Evolutionary conservation across 30 jellyfish, hydroid and myxozoan species (phyloP), one percentile per base, ranked within the genome.

Genomic region (Cassiopea andromeda): DNA sequence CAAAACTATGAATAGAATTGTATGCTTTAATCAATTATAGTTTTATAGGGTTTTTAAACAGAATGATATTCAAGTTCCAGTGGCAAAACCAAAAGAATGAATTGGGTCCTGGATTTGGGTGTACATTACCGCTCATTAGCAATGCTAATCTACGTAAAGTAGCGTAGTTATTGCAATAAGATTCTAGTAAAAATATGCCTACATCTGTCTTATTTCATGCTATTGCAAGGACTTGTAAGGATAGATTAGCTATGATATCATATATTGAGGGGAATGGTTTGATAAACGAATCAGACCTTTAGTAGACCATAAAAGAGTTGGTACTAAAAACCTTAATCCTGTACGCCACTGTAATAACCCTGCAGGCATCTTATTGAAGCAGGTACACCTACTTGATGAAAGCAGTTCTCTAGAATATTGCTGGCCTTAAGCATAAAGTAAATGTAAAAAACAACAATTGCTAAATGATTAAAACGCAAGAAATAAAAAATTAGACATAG

Each of bases 311-410:
- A 18, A 69, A 69, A 14, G 78, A 69, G 15, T n/a, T 14, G 0
- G 78, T 43, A 69, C 48, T 69, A 69, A 69, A 69, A 69, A n/a
- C 16, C 78, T 16, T 69, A 69, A n/a, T 69, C 16, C 78, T 69
- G 78, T 16, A 69, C 78, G 78, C 8, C 78, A 69, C 15, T 8
- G 78, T 7, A 43, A 8, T 69, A 69, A 69, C 45, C 78, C 78
- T 69, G 15, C 15, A 18, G 78, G 78, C 78, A 69, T 69, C 9
- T 14, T 69, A 69, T 43, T n/a, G 48, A 69, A 69, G 8, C 78
- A 69, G 78, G 48, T n/a, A 69, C 8, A 69, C 78, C 78, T 69
- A 43, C 78, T 69, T 54, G 78, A 16, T 43, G 78, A 69, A 69
- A 69, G 78, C 48, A 69, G 48, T 69, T 69, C 47, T n/a, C 48